A percentile compares a stretch with the other conserved stretches of the same genome.
phyloP scores from a whole-genome alignment of 2,888 invertebrate genomes.

The Heteropelma amictum region DNA sequence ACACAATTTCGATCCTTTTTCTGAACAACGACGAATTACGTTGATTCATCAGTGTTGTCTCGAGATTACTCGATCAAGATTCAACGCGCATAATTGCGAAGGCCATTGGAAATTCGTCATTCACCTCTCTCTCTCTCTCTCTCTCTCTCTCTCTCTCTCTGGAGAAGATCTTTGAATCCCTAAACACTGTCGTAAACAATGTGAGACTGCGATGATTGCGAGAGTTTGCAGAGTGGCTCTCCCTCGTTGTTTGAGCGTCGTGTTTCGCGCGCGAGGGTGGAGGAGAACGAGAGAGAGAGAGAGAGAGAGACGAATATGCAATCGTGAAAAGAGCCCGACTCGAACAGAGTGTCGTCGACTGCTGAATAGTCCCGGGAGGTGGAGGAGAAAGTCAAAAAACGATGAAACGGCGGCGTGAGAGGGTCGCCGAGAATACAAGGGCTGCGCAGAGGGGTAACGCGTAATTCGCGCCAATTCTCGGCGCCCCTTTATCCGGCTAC shows the following conservation, averaged over 20 bases:
- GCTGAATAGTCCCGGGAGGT: too few species aligned
- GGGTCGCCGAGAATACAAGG: conserved; percentile 16
- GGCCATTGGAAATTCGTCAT: conserved; percentile 7
- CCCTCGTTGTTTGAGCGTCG: too few species aligned
- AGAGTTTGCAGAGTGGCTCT: conserved; percentile 1
- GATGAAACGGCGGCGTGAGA: too few species aligned
- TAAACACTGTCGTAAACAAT: conserved; percentile 15
- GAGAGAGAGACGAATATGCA: not conserved
- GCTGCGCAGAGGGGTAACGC: conserved; percentile 52
- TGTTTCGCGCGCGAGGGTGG: conserved; percentile 7
- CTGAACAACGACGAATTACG: not conserved
- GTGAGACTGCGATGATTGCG: conserved; percentile 21
- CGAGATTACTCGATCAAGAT: too few species aligned
- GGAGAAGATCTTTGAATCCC: too few species aligned
- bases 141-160: too few species aligned
- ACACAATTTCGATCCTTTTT: not conserved
- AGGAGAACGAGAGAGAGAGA: not conserved
- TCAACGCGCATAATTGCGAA: not conserved
- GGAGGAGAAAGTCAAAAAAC: too few species aligned
- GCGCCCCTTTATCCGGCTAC: conserved; percentile 61
- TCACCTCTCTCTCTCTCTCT: not conserved
- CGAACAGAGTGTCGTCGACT: too few species aligned
- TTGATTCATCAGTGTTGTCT: too few species aligned
- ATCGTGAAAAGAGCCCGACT: conserved; percentile 15
- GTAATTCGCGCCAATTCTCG: conserved; percentile 61